Base-by-base conservation (phyloP, 2,113 vertebrate genomes). In the Crotalus horridus region DNA sequence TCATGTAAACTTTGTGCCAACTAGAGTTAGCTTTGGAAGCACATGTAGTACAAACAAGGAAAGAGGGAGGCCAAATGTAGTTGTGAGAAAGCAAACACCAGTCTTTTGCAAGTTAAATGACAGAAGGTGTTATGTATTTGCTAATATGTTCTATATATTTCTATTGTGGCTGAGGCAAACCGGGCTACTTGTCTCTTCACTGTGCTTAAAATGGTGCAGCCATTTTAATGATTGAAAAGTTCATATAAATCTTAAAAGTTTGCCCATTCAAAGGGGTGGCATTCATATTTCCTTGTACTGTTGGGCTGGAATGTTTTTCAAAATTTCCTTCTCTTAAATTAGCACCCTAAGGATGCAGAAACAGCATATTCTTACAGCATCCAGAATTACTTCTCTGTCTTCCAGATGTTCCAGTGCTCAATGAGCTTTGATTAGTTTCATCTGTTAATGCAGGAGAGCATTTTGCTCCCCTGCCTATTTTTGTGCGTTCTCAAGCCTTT, bases 11-110 rank as follows among this genome's bases (percentile, higher is more conserved):
- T 89, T 55, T 58, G 12, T 94, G 96, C 96, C 95, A 95, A 21
- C 59, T 91, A 91, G 92, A 90, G 51, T n/a, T 91, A 92, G 94
- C 81, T 92, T 95, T 94, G 93, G 93, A 93, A 95, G 95, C 92
- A 89, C 91, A 9, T 91, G 0, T 1, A 6, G 7, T 81, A 88
- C 88, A 88, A 88, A 91, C n/a, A 90, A 89, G 85, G 85, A 93
- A 94, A 92, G 13, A 95, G 93, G 93, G 69, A 91, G 93, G 89
- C 90, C 0, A 0, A 88, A 21, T 87, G 90, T 51, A 58, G 0
- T 2, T 88, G 6, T 0, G 0, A 24, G 48, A 88, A 95, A 53
- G 89, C 58, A 88, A 29, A 15, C 9, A 24, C 29, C 20, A 23
- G 1, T 90, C n/a, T 85, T 10, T 33, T 58, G 8, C 33, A 39